These are phyloP conservation scores for Eucriotettix oculatus DNA, from an alignment of 2,888 invertebrate species.

Conservation along the genomic window DNA sequence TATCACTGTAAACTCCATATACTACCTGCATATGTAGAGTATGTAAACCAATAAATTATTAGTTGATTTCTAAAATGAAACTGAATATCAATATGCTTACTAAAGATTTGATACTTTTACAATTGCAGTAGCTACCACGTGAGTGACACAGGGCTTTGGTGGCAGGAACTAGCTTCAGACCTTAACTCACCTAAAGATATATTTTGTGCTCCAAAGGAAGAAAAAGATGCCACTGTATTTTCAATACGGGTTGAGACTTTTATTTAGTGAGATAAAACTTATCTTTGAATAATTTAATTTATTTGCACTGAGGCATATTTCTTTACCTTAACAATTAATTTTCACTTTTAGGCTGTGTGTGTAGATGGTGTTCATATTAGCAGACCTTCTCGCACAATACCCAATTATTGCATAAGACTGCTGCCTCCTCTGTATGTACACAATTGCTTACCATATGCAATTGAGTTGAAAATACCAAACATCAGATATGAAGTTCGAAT, in stretches of 20 bases:
- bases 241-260: conserved; percentile 40
- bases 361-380: conserved; percentile 16
- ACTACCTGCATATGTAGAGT: conserved; percentile 57
- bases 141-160: conserved; percentile 57
- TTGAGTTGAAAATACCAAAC: conserved; percentile 37
- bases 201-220: conserved; percentile 46
- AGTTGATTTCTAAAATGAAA: background rate
- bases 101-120: conserved; percentile 1
- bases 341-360: conserved; percentile 9
- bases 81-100: background rate
- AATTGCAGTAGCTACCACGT: conserved; percentile 45
- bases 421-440: conserved; percentile 56
- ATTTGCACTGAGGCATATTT: background rate
- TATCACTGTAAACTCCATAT: conserved; percentile 64
- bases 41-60: conserved; percentile 23
- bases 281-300: background rate
- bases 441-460: conserved; percentile 59
- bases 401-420: conserved; percentile 55
- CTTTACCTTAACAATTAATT: background rate
- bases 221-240: conserved; percentile 41
- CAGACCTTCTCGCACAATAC: conserved; percentile 36
- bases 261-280: background rate
- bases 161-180: conserved; percentile 57
- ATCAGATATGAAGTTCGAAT: conserved; percentile 36
- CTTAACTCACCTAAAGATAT: conserved; percentile 47